phyloP scores from a whole-genome alignment of 2,888 invertebrate genomes.

The Acrocyrtus sp. region DNA sequence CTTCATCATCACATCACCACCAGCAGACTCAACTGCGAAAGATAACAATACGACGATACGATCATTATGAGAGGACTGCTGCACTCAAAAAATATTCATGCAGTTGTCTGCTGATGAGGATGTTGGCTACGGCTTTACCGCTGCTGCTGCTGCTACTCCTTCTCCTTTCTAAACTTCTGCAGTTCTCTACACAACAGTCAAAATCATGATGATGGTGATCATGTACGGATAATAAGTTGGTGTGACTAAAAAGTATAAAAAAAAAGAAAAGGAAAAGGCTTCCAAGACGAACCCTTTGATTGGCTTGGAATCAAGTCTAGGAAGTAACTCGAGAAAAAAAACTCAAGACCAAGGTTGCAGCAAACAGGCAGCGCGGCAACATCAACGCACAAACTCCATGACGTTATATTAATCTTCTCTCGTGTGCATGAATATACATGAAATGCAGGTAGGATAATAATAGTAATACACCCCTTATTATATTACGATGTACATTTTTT shows the following conservation, averaged over 20 bases:
- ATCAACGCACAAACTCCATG: constrained; percentile 20
- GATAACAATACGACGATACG: constrained; percentile 31
- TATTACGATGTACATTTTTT: background rate
- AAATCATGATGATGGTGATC: constrained; percentile 48
- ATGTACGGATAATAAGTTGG: constrained; percentile 51
- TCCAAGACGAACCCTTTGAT: constrained; percentile 53
- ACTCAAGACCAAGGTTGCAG: constrained; percentile 54
- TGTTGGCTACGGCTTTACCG: no score
- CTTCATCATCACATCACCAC: background rate
- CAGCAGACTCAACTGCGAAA: constrained; percentile 19
- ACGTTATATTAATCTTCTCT: constrained; percentile 42
- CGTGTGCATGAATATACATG: constrained; percentile 33
- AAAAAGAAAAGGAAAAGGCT: constrained; percentile 46
- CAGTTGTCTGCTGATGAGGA: constrained; percentile 11
- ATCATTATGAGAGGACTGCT: constrained; percentile 9
- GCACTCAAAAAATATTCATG: constrained; percentile 10
- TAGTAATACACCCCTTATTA: background rate
- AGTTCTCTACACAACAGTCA: no score
- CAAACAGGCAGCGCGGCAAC: constrained; percentile 31
- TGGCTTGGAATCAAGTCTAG: constrained; percentile 52
- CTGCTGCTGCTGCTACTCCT: no score
- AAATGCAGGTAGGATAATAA: constrained; percentile 20
- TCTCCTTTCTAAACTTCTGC: background rate
- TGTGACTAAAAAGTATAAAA: constrained; percentile 40
- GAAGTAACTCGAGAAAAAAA: constrained; percentile 48